Evolutionary conservation across 1,140 invertebrate species (phyloP).

Genomic region (Polypedilum vanderplanki): DNA sequence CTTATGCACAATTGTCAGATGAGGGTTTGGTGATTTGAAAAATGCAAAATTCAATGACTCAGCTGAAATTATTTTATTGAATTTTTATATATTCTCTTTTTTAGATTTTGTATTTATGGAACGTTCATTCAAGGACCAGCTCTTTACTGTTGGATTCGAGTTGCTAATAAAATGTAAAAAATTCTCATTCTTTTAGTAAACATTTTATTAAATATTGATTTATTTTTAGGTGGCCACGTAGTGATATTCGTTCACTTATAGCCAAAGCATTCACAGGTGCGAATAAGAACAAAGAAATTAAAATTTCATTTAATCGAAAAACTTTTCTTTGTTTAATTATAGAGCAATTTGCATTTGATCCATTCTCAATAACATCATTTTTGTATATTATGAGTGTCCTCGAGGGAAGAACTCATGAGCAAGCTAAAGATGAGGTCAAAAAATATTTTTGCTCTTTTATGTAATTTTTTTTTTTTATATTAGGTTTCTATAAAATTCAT

Average conservation of each 20-base stretch:
- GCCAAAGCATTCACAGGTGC: slow-evolving; percentile 15
- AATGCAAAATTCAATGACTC: neutral
- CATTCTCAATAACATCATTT: neutral
- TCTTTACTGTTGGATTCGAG: slow-evolving; percentile 17
- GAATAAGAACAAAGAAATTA: neutral
- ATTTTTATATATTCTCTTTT: neutral
- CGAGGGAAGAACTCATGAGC: neutral
- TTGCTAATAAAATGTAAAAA: slow-evolving; percentile 10
- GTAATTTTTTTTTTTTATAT: too few species aligned
- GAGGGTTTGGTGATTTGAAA: neutral
- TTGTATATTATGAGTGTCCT: neutral
- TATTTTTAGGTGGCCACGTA: neutral
- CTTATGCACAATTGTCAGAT: neutral
- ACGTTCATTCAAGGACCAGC: slow-evolving; percentile 7
- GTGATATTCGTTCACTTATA: neutral
- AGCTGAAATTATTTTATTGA: neutral
- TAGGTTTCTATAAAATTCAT: neutral
- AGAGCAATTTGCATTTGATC: slow-evolving; percentile 26
- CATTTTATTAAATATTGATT: neutral
- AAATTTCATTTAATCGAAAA: neutral
- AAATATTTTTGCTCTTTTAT: neutral
- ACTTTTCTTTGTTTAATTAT: neutral
- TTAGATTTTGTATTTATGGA: slow-evolving; percentile 12
- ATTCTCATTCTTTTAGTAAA: neutral
- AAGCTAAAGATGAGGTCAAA: neutral